Evolutionary conservation across 2,888 invertebrate species (phyloP).

Genomic region (Mycalesis mineus): DNA sequence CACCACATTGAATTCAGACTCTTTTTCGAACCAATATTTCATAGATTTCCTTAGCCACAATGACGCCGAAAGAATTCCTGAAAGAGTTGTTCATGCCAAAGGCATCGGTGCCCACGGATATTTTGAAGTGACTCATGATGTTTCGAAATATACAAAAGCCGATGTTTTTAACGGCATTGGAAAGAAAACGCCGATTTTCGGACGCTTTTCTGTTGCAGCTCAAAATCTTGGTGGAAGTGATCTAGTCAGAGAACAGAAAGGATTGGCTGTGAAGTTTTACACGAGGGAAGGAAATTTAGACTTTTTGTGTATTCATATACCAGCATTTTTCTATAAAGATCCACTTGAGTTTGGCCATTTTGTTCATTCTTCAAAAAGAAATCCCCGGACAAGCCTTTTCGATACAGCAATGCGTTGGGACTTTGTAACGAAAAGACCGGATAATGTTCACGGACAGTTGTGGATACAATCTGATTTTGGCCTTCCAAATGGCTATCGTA

Average conservation of each 20-base stretch:
- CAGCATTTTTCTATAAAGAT: constrained; percentile 92
- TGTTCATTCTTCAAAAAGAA: constrained; percentile 93
- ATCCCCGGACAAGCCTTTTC: constrained; percentile 90
- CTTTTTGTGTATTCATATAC: constrained; percentile 89
- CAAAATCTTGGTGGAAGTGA: constrained; percentile 91
- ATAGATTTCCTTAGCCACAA: constrained; percentile 80
- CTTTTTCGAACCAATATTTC: constrained; percentile 37
- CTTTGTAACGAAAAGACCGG: constrained; percentile 88
- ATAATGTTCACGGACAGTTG: constrained; percentile 85
- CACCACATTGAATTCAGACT: constrained; percentile 84
- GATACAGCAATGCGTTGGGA: constrained; percentile 94
- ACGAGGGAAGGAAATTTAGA: constrained; percentile 93
- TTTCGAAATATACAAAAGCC: constrained; percentile 85
- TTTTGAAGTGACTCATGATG: constrained; percentile 89
- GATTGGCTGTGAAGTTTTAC: constrained; percentile 93
- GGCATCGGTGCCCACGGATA: constrained; percentile 91
- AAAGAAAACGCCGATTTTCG: constrained; percentile 85
- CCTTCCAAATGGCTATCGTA: constrained; percentile 90
- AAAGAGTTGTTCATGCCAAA: constrained; percentile 94
- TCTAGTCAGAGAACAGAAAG: constrained; percentile 88
- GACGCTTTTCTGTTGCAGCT: constrained; percentile 85
- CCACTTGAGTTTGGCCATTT: constrained; percentile 89
- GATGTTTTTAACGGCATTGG: constrained; percentile 85
- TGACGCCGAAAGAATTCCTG: constrained; percentile 91
- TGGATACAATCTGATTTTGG: constrained; percentile 91